Evolutionary conservation across 2,888 invertebrate species (phyloP), one percentile per base, ranked within the genome.

Genomic region (Resseliella maxima): DNA sequence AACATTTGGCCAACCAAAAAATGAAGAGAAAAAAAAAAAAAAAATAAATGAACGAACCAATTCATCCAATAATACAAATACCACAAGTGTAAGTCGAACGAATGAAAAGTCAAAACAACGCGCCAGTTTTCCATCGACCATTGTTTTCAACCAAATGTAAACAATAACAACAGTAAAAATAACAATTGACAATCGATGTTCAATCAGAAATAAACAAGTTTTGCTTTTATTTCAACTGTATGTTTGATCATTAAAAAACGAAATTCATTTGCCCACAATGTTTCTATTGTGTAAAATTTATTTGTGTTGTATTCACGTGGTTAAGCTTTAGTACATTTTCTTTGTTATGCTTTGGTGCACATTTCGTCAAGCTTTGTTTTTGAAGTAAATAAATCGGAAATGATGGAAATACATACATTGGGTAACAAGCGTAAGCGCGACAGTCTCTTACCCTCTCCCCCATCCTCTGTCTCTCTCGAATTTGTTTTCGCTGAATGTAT

Each of bases 191-290:
- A 59, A 59, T 59, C 59, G 59, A 59, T 59, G 59, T 59, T 59
- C 59, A 59, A 59, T 59, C 59, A 59, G 59, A 59, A 59, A 27
- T 59, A 59, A 59, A 59, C 59, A 59, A 59, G 27, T 27, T 24
- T 12, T 31, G 72, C 31, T 83, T 83, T 83, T 83, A 38, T 83
- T 83, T 83, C n/a, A 38, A 83, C 24, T 38, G 83, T n/a, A n/a
- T n/a, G n/a, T 83, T 83, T 83, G 36, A 83, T 83, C 38, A 83
- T 83, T 83, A 38, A 83, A 83, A 83, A 38, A n/a, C n/a, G n/a
- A n/a, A n/a, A 83, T 83, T 36, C 83, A 83, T n/a, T 83, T 38
- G 83, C 3, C 24, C 38, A 83, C 83, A 38, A 83, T 83, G 38
- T 27, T 83, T 24, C 38, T n/a, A 83, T 83, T 83, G 83, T 38